phyloP scores from a whole-genome alignment of 2,888 invertebrate genomes.

The Sarcophaga subvicina region DNA sequence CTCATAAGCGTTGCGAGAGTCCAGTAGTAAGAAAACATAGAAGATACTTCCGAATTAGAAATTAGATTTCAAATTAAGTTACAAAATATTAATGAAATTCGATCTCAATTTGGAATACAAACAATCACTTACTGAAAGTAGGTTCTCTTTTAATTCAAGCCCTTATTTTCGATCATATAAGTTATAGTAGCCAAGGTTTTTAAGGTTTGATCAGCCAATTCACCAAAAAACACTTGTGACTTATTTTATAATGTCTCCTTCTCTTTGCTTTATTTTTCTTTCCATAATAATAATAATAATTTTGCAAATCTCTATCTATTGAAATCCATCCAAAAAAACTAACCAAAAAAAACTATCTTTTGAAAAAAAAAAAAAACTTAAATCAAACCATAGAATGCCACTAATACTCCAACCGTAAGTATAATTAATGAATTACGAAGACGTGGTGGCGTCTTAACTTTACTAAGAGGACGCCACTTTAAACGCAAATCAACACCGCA shows the following conservation, averaged over 20 bases:
- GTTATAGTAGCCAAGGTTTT: constrained; percentile 7
- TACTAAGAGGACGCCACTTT: constrained; percentile 79
- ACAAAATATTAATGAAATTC: no score
- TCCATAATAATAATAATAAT: constrained; percentile 36
- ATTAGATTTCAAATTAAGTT: no score
- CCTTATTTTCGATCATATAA: constrained; percentile 52
- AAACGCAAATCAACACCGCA: constrained; percentile 80
- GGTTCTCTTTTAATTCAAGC: neutral
- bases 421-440: constrained; percentile 79
- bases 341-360: constrained; percentile 43
- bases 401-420: constrained; percentile 76
- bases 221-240: constrained; percentile 18
- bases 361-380: constrained; percentile 1
- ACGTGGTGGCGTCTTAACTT: constrained; percentile 80
- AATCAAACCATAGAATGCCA: constrained; percentile 65
- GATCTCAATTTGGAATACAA: no score
- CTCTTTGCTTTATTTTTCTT: constrained; percentile 53
- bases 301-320: constrained; percentile 36
- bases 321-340: constrained; percentile 19
- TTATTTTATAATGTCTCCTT: constrained; percentile 1
- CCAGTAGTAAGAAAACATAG: no score
- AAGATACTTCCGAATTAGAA: no score
- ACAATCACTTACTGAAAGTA: no score
- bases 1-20: no score
- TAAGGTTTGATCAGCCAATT: neutral